Conservation (phyloP, 64 coral and sea anemone genomes). For the Stichodactyla helianthus region DNA sequence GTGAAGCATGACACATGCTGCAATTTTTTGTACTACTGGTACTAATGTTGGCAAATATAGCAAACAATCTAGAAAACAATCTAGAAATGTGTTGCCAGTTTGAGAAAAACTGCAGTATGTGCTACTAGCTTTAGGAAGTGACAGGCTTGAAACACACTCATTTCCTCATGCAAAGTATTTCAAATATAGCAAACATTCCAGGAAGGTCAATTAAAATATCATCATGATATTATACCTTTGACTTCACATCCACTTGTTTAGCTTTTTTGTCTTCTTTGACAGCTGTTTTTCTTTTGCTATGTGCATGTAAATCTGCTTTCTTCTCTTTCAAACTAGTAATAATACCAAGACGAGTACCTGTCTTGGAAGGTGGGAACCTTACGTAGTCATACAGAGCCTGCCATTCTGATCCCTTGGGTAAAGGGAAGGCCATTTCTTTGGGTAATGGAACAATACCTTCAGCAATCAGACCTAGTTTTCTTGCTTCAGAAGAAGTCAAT, state of each 20-base stretch:
- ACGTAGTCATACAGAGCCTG: slow-evolving; percentile 78
- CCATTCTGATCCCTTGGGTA: slow-evolving; percentile 87
- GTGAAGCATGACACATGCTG: too few species aligned
- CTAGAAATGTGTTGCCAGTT: too few species aligned
- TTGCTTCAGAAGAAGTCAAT: slow-evolving; percentile 71
- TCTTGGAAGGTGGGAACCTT: slow-evolving; percentile 79
- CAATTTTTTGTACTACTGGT: too few species aligned
- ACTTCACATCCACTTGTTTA: slow-evolving; percentile 4
- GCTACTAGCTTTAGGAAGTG: too few species aligned
- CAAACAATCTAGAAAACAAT: too few species aligned
- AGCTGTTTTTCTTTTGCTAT: not conserved
- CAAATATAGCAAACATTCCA: too few species aligned
- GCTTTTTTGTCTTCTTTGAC: not conserved
- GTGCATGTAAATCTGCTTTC: not conserved
- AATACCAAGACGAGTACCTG: slow-evolving; percentile 71
- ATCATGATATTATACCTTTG: not conserved
- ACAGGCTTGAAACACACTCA: too few species aligned
- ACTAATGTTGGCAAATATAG: too few species aligned
- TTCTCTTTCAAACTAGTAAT: slow-evolving; percentile 62
- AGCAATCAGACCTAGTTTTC: slow-evolving; percentile 76
- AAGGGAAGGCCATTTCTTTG: slow-evolving; percentile 88
- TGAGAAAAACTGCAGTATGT: too few species aligned
- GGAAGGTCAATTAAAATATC: too few species aligned
- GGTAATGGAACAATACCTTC: slow-evolving; percentile 71
- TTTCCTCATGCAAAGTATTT: too few species aligned